A percentile compares a stretch with the other conserved stretches of the same genome.
Evolutionary conservation across 1,140 invertebrate genomes (phyloP).

Genomic region (Cotesia glomerata): DNA sequence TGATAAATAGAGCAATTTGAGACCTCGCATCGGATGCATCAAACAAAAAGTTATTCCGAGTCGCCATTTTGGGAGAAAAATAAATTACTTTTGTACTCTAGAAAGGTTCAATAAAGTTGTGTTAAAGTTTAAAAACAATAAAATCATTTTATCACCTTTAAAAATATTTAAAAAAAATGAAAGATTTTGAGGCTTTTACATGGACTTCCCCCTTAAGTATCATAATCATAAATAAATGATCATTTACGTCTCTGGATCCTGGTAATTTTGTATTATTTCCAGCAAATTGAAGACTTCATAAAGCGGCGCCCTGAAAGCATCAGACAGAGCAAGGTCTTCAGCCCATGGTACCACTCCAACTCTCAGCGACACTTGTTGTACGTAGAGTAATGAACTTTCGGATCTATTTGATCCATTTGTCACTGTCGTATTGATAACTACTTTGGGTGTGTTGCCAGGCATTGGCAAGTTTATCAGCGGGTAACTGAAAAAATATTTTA

Average conservation of each 20-base stretch:
- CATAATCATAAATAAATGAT: background rate
- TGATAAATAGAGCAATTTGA: too few species aligned
- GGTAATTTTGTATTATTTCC: constrained; percentile 84
- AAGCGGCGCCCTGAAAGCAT: constrained; percentile 88
- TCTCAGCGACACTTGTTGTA: constrained; percentile 80
- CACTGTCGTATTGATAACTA: constrained; percentile 50
- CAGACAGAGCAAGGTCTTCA: constrained; percentile 77
- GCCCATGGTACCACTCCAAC: constrained; percentile 86
- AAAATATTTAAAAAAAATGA: too few species aligned
- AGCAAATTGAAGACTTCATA: constrained; percentile 86
- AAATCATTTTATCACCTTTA: too few species aligned
- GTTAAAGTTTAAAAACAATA: too few species aligned
- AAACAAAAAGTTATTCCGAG: too few species aligned
- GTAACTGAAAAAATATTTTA: constrained; percentile 67
- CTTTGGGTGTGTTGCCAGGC: constrained; percentile 77
- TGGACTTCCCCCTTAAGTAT: too few species aligned
- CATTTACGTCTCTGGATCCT: constrained; percentile 76
- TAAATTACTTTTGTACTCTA: too few species aligned
- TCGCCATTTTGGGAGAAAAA: too few species aligned
- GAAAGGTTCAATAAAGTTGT: too few species aligned
- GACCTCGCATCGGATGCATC: too few species aligned
- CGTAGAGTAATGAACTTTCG: constrained; percentile 74
- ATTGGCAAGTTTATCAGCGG: constrained; percentile 81
- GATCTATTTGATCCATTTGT: constrained; percentile 50
- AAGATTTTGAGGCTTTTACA: too few species aligned